These are phyloP conservation scores for Corythaeola cristata DNA, from an alignment of 2,113 vertebrate genomes.

Conservation along the genomic window DNA sequence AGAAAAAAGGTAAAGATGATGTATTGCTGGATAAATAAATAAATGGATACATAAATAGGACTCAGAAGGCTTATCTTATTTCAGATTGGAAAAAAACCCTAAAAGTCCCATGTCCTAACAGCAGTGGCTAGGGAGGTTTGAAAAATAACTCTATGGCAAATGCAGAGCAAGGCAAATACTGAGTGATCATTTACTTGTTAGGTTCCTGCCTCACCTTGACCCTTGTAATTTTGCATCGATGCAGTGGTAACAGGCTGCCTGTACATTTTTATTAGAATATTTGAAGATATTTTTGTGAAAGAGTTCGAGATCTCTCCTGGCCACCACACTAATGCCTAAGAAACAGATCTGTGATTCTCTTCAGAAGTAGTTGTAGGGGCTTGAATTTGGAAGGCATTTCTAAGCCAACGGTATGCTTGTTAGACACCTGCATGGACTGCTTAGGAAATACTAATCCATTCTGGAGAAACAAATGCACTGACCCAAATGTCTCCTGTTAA, in stretches of 20 bases:
- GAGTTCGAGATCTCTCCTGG: neutral
- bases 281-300: neutral
- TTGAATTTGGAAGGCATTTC: neutral
- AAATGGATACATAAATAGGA: neutral
- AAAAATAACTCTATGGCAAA: neutral
- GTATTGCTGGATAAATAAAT: neutral
- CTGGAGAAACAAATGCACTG: neutral
- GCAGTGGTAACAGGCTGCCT: neutral
- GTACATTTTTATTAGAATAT: neutral
- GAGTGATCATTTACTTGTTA: neutral
- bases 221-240: neutral
- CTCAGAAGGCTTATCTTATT: neutral
- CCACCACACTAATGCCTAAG: neutral
- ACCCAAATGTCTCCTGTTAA: neutral
- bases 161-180: neutral
- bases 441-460: neutral
- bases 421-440: neutral
- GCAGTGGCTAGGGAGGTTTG: neutral
- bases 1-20: fast-evolving
- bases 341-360: neutral
- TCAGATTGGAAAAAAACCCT: neutral
- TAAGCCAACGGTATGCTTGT: neutral
- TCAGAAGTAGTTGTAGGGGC: neutral
- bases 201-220: neutral
- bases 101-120: neutral